phyloP scores from a whole-genome alignment of 2,888 invertebrate genomes.

The Dasypogon diadema region DNA sequence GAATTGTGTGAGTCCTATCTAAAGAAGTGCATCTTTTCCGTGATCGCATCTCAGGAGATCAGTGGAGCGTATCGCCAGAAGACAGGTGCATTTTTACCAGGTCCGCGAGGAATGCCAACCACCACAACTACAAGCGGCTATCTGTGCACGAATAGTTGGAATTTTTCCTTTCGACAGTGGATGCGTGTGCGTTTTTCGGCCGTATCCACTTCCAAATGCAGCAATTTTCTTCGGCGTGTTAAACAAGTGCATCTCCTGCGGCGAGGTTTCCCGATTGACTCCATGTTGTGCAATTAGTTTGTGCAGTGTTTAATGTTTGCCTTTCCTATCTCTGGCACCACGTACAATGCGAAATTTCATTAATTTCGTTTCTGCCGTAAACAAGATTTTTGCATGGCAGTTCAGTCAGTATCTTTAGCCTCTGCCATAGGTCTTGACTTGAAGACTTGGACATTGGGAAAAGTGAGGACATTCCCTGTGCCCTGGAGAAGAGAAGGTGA shows the following conservation, averaged over 20 bases:
- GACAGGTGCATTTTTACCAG: slow-evolving; percentile 52
- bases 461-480: too few species aligned
- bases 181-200: slow-evolving; percentile 41
- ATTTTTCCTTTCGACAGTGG: slow-evolving; percentile 25
- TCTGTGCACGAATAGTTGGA: slow-evolving; percentile 24
- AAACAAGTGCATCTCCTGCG: slow-evolving; percentile 46
- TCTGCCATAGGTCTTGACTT: too few species aligned
- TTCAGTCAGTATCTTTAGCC: too few species aligned
- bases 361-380: slow-evolving; percentile 21
- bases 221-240: slow-evolving; percentile 29
- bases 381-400: slow-evolving; percentile 15
- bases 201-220: not conserved
- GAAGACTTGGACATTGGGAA: too few species aligned
- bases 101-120: slow-evolving; percentile 36
- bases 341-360: slow-evolving; percentile 33
- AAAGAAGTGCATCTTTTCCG: slow-evolving; percentile 49
- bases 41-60: slow-evolving; percentile 49
- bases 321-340: not conserved
- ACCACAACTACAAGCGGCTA: not conserved
- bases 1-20: slow-evolving; percentile 42
- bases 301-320: slow-evolving; percentile 33
- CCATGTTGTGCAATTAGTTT: slow-evolving; percentile 42
- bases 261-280: slow-evolving; percentile 37
- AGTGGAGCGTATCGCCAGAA: slow-evolving; percentile 49
- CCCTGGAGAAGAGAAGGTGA: too few species aligned